Conservation (phyloP, 2,113 vertebrate species). For the human region DNA sequence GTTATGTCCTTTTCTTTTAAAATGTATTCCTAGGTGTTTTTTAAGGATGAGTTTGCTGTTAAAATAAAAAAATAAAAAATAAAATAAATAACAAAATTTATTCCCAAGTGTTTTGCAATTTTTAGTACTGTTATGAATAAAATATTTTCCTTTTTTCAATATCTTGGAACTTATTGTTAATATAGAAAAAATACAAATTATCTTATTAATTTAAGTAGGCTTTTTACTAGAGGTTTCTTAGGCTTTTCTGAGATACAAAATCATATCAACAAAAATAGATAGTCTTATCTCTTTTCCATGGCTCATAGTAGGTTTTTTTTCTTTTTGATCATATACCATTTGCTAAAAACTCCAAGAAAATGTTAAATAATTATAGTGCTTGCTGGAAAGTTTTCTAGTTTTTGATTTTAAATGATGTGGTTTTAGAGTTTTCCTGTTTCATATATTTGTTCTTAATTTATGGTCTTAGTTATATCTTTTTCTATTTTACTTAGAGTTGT, state of each 20-base stretch:
- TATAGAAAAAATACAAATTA: neutral
- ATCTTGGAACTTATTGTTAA: neutral
- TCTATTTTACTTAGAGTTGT: neutral
- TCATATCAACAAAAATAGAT: neutral
- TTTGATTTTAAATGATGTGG: neutral
- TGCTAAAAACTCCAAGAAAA: neutral
- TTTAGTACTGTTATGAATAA: neutral
- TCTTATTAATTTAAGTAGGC: neutral
- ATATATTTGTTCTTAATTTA: slow-evolving; percentile 18
- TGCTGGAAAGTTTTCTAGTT: neutral
- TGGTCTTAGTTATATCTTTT: neutral
- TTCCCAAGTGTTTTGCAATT: neutral
- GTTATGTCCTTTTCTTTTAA: slow-evolving; percentile 25
- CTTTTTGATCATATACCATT: neutral
- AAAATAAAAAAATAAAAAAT: too few species aligned
- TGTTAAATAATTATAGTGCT: slow-evolving; percentile 6
- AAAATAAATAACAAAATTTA: too few species aligned
- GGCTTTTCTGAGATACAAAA: neutral
- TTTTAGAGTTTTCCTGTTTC: slow-evolving; percentile 2
- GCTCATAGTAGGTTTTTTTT: neutral
- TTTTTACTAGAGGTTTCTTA: neutral
- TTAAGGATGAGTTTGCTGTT: too few species aligned
- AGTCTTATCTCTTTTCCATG: neutral
- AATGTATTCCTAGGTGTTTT: neutral
- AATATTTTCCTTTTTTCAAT: slow-evolving; percentile 28